Evolutionary conservation across 2,797 vertebrate species (phyloP).

Genomic region (Hippopotamyrus pictus): DNA sequence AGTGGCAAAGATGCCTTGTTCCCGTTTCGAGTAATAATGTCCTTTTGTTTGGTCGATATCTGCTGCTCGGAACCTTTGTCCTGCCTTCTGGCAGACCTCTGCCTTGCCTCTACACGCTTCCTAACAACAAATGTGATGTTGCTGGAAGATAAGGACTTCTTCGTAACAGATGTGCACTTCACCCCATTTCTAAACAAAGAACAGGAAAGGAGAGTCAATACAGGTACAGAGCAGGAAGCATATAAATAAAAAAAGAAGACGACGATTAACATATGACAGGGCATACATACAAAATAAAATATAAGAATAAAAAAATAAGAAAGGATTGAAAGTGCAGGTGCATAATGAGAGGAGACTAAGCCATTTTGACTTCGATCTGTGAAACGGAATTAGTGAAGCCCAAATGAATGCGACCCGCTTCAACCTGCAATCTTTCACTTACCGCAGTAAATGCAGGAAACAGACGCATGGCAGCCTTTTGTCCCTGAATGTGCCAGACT

Average conservation of each 20-base stretch:
- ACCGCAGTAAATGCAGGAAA: slow-evolving; percentile 24
- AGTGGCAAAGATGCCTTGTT: not conserved
- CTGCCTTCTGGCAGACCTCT: not conserved
- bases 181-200: not conserved
- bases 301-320: not conserved
- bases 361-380: not conserved
- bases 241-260: not conserved
- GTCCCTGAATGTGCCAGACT: slow-evolving; percentile 34
- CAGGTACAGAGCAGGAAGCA: not conserved
- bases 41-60: not conserved
- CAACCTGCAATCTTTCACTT: not conserved
- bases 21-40: not conserved
- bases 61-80: not conserved
- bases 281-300: not conserved
- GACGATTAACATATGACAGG: not conserved
- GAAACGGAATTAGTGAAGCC: not conserved
- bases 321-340: not conserved
- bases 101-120: not conserved
- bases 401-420: slow-evolving; percentile 21
- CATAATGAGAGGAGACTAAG: not conserved
- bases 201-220: not conserved
- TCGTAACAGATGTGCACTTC: not conserved
- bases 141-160: not conserved
- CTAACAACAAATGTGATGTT: not conserved
- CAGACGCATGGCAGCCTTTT: slow-evolving; percentile 22